Conservation (phyloP, 2,888 invertebrate genomes). For the Lasioglossum vierecki region DNA sequence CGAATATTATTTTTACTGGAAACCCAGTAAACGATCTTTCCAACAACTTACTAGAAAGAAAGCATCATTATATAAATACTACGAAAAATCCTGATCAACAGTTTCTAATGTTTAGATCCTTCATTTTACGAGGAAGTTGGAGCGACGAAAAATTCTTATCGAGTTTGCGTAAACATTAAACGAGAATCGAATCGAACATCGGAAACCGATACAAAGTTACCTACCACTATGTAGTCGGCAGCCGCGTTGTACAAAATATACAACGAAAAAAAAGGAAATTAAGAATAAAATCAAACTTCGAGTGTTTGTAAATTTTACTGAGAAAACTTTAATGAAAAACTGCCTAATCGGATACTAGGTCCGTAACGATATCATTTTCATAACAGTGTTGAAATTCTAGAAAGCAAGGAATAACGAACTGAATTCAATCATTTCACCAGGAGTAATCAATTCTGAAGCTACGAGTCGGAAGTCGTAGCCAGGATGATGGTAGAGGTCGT, state of each 20-base stretch:
- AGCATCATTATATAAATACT: background rate
- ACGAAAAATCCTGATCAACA: background rate
- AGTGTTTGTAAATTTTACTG: background rate
- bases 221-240: background rate
- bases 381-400: background rate
- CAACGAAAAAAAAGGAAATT: background rate
- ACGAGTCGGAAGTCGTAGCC: background rate
- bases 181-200: background rate
- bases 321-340: background rate
- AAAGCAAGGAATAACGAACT: background rate
- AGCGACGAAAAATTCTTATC: background rate
- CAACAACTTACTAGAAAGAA: background rate
- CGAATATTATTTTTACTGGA: background rate
- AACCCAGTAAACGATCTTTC: background rate
- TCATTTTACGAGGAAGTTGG: background rate
- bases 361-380: background rate
- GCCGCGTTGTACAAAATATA: background rate
- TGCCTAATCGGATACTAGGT: too few relatives aligned
- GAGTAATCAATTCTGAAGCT: background rate
- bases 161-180: background rate
- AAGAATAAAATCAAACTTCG: background rate
- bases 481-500: background rate
- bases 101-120: background rate
- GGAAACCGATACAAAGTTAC: background rate
- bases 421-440: background rate